Percentiles rank a stretch among this genome's conserved stretches.
Evolutionary conservation across 2,797 vertebrate species (phyloP).

Genomic region (Petrocephalus sullivani): DNA sequence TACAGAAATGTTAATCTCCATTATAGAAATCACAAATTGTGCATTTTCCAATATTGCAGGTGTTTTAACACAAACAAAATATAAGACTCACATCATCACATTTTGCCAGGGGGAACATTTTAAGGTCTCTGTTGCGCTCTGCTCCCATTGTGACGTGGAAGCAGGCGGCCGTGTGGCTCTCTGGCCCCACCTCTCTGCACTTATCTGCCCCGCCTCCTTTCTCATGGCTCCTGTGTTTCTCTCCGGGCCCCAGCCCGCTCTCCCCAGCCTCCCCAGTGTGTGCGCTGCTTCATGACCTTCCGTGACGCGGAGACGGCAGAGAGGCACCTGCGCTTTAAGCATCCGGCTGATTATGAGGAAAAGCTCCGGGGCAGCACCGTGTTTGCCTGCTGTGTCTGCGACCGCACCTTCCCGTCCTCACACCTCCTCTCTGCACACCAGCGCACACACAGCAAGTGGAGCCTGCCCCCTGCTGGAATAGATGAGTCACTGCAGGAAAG

Average conservation of each 20-base stretch:
- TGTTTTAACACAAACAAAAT: too few species aligned
- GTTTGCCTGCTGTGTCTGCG: conserved; percentile 27
- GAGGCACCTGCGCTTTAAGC: conserved; percentile 28
- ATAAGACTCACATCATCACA: too few species aligned
- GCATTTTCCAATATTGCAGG: too few species aligned
- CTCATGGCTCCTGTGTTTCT: neutral
- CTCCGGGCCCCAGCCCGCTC: neutral
- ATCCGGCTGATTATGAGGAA: conserved; percentile 24
- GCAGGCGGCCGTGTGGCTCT: neutral
- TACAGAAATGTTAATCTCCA: too few species aligned
- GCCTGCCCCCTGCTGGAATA: neutral
- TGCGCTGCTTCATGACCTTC: conserved; percentile 31
- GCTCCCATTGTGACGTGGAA: neutral
- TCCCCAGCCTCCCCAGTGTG: conserved; percentile 20
- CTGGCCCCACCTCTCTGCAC: neutral
- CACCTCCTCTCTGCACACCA: conserved; percentile 24
- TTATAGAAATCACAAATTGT: too few species aligned
- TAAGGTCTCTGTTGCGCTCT: neutral
- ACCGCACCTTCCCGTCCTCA: conserved; percentile 30
- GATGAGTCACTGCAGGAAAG: neutral
- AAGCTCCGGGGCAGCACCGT: conserved; percentile 24
- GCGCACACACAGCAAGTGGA: conserved; percentile 29
- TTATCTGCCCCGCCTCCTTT: neutral
- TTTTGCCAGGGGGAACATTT: neutral
- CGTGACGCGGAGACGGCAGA: conserved; percentile 26